These are phyloP conservation scores for Phrixothrix hirtus DNA, from an alignment of 2,888 invertebrate species.

Conservation along the genomic window DNA sequence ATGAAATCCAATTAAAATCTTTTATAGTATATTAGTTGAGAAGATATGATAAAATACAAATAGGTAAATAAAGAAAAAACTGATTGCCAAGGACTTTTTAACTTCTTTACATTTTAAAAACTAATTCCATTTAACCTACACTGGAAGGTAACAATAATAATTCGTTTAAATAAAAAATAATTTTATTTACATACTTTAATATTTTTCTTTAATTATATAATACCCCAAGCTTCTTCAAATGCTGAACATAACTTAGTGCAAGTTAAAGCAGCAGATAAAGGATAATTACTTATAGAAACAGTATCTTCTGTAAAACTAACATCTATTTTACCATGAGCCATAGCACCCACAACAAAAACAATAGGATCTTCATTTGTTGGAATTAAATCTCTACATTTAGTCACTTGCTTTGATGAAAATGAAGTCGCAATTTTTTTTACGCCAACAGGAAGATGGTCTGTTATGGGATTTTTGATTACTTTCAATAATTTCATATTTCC, in stretches of 20 bases:
- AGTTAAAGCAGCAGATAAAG: conserved; percentile 93
- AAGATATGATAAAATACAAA: too few species aligned
- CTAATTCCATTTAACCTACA: too few species aligned
- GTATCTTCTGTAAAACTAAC: conserved; percentile 88
- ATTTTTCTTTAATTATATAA: conserved; percentile 57
- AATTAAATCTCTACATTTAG: conserved; percentile 75
- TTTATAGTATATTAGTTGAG: too few species aligned
- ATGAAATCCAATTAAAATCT: too few species aligned
- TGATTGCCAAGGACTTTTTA: too few species aligned
- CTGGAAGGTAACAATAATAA: too few species aligned
- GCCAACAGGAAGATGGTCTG: conserved; percentile 92
- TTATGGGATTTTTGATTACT: conserved; percentile 96
- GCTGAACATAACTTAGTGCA: conserved; percentile 94
- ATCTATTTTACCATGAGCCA: conserved; percentile 94
- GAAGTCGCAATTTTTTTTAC: conserved; percentile 89
- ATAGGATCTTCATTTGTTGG: conserved; percentile 80
- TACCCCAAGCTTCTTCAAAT: conserved; percentile 92
- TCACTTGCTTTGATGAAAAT: conserved; percentile 75
- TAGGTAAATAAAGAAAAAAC: too few species aligned
- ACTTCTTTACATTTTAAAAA: too few species aligned
- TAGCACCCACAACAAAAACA: conserved; percentile 91
- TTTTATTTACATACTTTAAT: too few species aligned
- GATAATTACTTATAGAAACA: conserved; percentile 93
- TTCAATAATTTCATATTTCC: conserved; percentile 87
- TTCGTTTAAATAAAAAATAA: background rate